Percentiles rank a stretch among this genome's conserved stretches.
phyloP scores from a whole-genome alignment of 2,888 invertebrate species.

The Drymonia ruficornis region DNA sequence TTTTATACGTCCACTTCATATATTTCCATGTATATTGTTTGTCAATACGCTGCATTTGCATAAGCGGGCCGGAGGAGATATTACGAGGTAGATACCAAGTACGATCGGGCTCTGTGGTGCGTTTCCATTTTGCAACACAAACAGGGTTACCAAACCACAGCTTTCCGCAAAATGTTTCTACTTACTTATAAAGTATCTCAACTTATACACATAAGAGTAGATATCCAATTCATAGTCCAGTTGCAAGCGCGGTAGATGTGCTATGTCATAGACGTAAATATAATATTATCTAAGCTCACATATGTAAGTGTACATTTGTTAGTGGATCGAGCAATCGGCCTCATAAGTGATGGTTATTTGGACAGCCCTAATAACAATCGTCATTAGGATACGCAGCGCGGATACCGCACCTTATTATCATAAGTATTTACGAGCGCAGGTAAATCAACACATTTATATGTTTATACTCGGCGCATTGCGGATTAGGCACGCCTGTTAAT shows the following conservation, averaged over 20 bases:
- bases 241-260: too few relatives aligned
- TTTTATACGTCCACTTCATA: constrained; percentile 71
- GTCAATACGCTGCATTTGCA: constrained; percentile 72
- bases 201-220: too few relatives aligned
- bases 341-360: too few relatives aligned
- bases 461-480: constrained; percentile 59
- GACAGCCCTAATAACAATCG: constrained; percentile 51
- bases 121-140: constrained; percentile 73
- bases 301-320: too few relatives aligned
- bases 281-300: too few relatives aligned
- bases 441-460: constrained; percentile 74
- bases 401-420: constrained; percentile 68
- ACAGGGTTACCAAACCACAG: background rate
- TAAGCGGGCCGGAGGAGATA: constrained; percentile 66
- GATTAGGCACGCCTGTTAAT: constrained; percentile 65
- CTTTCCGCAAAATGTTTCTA: background rate
- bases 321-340: too few relatives aligned
- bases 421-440: constrained; percentile 70
- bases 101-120: constrained; percentile 51
- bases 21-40: constrained; percentile 74
- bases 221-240: too few relatives aligned
- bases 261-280: too few relatives aligned
- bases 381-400: constrained; percentile 55
- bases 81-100: constrained; percentile 58
- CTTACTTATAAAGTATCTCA: too few relatives aligned